phyloP scores from a whole-genome alignment of 23 tunicate species.

The Trididemnum clinides region DNA sequence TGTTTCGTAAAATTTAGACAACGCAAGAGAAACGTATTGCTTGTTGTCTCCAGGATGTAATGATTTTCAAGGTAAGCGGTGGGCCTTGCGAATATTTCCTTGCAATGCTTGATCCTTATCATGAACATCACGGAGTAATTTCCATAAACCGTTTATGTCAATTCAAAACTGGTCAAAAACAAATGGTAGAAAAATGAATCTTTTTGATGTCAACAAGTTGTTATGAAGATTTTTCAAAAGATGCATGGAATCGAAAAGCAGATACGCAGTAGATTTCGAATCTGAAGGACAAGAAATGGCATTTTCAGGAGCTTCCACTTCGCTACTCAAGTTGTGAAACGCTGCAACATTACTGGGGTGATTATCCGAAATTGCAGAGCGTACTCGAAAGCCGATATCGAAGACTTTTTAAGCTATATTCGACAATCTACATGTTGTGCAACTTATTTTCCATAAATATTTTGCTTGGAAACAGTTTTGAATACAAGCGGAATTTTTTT shows the following conservation, averaged over 20 bases:
- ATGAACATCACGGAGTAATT: background rate
- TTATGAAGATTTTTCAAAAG: background rate
- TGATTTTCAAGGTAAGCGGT: background rate
- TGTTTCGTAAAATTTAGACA: background rate
- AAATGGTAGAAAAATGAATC: conserved; percentile 8
- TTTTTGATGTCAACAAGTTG: background rate
- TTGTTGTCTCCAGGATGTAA: conserved; percentile 6
- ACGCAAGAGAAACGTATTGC: background rate
- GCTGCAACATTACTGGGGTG: conserved; percentile 1
- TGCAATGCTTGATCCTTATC: background rate
- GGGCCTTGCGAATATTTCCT: background rate
- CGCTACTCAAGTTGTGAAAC: background rate
- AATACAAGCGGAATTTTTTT: conserved; percentile 6
- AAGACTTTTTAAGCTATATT: background rate
- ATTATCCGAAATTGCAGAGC: background rate
- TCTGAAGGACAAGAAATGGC: background rate
- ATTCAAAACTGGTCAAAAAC: background rate
- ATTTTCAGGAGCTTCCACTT: background rate
- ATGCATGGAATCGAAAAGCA: background rate
- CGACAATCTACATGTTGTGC: background rate
- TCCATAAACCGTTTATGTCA: background rate
- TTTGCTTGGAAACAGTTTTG: background rate
- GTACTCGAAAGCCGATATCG: background rate
- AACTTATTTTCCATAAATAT: background rate
- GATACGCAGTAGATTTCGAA: background rate